Evolutionary conservation across 2,113 vertebrate genomes (phyloP), one percentile per base, ranked within the genome.

Genomic region (Stigmatopora argus): DNA sequence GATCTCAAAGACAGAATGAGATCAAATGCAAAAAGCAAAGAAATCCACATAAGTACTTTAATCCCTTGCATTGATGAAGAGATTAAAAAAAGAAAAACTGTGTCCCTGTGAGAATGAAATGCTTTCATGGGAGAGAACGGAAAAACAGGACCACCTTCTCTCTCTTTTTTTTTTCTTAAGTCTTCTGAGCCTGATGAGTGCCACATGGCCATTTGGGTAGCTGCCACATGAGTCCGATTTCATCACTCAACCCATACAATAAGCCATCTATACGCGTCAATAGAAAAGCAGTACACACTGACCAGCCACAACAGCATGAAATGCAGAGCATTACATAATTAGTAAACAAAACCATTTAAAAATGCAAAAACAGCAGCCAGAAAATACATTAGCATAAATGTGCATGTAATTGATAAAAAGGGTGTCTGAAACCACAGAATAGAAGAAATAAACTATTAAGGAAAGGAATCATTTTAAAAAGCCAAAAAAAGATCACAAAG

Each of bases 121-220:
- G 74, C 49, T 62, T 71, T 61, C 64, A 53, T 41, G 64, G 69
- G 71, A 64, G 60, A 60, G 46, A 34, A 71, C 58, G 62, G 55
- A 15, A 4, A 78, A 73, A 75, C 76, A 66, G 47, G 66, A 53
- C 48, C 68, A 83, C 48, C 77, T 69, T 81, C 70, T 74, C 68
- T 64, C 48, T 83, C 62, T 18, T 69, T 69, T 56, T 70, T 74
- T 23, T 63, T 68, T 77, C 5, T 14, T 0, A 26, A 31, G 74
- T 74, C 80, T 70, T 75, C 80, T 61, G 74, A 69, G 65, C 47
- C 73, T 89, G 86, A 87, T 86, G 82, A 85, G 74, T 78, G 63
- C 83, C 87, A 89, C 83, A 86, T 89, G 87, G 78, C 74, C 69
- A 66, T 58, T 68, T 62, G 70, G 67, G 67, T 58, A 41, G 62